Conservation (phyloP, 1,140 invertebrate genomes). For the Psix sp. region DNA sequence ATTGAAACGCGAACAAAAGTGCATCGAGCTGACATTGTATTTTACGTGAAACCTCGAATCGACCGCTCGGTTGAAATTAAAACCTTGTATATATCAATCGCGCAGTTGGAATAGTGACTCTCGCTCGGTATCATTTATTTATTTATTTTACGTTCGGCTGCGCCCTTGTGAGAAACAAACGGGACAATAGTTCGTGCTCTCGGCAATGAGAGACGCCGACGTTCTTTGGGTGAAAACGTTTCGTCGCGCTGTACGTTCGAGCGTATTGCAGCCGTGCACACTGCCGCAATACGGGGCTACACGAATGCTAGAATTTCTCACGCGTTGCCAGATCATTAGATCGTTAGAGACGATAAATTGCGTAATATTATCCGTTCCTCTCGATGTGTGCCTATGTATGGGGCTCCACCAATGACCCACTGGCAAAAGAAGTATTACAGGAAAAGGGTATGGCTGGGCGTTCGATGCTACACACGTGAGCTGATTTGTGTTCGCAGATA, state of each 20-base stretch:
- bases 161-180: conserved; percentile 38
- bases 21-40: conserved; percentile 14
- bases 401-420: conserved; percentile 55
- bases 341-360: conserved; percentile 61
- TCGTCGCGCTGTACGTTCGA: conserved; percentile 14
- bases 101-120: conserved; percentile 2
- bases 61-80: conserved; percentile 10
- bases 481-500: conserved; percentile 57
- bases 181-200: conserved; percentile 23
- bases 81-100: conserved; percentile 26
- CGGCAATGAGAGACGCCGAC: too few species aligned
- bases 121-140: conserved; percentile 31
- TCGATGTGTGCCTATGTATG: conserved; percentile 51
- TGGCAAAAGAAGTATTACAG: conserved; percentile 56
- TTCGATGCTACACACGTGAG: conserved; percentile 54
- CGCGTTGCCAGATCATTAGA: conserved; percentile 60
- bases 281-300: conserved; percentile 1
- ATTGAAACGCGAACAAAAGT: conserved; percentile 15
- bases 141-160: conserved; percentile 29
- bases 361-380: conserved; percentile 57
- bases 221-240: conserved; percentile 49
- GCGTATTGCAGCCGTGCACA: conserved; percentile 8
- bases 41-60: conserved; percentile 21
- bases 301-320: conserved; percentile 55
- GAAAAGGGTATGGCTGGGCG: conserved; percentile 57